These are phyloP conservation scores for Sylvilagus floridanus DNA, from an alignment of 2,797 vertebrate genomes.

Conservation along the genomic window DNA sequence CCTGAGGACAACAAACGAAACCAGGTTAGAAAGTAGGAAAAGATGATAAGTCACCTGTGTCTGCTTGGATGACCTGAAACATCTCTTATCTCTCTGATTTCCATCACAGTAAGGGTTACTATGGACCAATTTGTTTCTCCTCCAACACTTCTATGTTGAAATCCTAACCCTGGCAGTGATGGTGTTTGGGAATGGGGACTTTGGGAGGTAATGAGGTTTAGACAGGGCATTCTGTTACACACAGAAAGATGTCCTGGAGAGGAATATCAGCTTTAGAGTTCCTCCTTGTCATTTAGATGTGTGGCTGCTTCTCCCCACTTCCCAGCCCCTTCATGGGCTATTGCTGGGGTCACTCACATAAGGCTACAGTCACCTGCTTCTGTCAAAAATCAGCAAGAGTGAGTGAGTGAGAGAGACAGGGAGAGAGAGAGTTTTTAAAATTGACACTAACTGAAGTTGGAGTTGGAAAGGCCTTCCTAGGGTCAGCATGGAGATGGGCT, in stretches of 20 bases:
- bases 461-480: background rate
- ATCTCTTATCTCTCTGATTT: too few species aligned
- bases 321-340: background rate
- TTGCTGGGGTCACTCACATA: background rate
- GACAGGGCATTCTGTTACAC: slow-evolving; percentile 1
- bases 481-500: background rate
- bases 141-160: too few species aligned
- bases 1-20: too few species aligned
- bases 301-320: background rate
- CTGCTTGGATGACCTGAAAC: too few species aligned
- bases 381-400: background rate
- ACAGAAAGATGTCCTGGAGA: background rate
- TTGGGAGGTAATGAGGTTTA: background rate
- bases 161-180: too few species aligned
- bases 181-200: too few species aligned
- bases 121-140: background rate
- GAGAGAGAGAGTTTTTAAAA: background rate
- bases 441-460: background rate
- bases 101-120: background rate
- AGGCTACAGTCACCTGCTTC: background rate
- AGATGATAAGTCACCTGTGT: too few species aligned
- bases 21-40: too few species aligned
- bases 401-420: too few species aligned
- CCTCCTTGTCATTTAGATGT: background rate
- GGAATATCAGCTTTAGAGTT: background rate